phyloP scores from a whole-genome alignment of 1,140 invertebrate species.

The Himalopsyche phryganea region DNA sequence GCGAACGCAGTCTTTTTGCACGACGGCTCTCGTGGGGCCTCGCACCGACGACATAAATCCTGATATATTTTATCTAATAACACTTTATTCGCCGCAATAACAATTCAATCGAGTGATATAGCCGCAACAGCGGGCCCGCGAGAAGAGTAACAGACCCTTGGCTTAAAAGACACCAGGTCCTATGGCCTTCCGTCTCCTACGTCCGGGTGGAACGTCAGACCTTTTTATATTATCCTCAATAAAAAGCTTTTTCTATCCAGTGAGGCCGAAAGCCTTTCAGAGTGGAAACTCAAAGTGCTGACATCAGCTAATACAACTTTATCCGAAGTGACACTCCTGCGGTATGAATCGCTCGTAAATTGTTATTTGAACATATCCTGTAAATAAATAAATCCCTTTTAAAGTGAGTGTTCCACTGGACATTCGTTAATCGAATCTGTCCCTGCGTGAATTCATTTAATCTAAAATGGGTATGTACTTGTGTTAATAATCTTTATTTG shows the following conservation, averaged over 20 bases:
- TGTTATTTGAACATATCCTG: slow-evolving; percentile 7
- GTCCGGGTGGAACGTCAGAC: slow-evolving; percentile 10
- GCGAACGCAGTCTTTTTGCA: too few relatives aligned
- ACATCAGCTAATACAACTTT: slow-evolving; percentile 21
- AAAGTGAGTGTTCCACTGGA: neutral
- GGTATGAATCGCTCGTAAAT: neutral
- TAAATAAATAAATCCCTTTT: slow-evolving; percentile 2
- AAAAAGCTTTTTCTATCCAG: slow-evolving; percentile 11
- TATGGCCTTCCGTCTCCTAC: neutral
- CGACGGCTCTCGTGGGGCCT: too few relatives aligned
- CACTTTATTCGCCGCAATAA: slow-evolving; percentile 5
- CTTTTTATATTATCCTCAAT: slow-evolving; percentile 23
- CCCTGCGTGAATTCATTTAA: too few relatives aligned
- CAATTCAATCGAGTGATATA: neutral
- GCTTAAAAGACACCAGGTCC: neutral
- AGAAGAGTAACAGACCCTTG: too few relatives aligned
- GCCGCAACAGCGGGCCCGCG: neutral
- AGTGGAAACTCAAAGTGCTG: slow-evolving; percentile 13
- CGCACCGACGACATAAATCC: neutral
- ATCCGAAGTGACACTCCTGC: neutral
- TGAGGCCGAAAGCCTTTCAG: slow-evolving; percentile 4
- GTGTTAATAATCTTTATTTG: too few relatives aligned
- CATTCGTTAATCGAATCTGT: too few relatives aligned
- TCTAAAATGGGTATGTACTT: too few relatives aligned
- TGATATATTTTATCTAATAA: slow-evolving; percentile 11